phyloP scores from a whole-genome alignment of 2,888 invertebrate species.

The Epicampocera succincta region DNA sequence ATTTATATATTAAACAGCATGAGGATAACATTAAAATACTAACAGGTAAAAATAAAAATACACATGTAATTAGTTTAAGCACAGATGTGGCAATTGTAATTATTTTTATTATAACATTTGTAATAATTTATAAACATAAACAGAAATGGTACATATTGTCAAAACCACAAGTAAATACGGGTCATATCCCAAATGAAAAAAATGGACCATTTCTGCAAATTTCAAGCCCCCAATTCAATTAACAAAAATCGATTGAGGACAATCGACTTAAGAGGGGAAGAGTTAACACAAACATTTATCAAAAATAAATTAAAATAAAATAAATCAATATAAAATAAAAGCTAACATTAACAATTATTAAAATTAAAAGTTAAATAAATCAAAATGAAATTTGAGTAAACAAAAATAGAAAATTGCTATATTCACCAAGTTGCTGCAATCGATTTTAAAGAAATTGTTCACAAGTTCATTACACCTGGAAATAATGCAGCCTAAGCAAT shows the following conservation, averaged over 20 bases:
- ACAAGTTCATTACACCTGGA: too few species aligned
- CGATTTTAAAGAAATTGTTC: too few species aligned
- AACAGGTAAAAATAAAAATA: constrained; percentile 20
- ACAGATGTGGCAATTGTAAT: constrained; percentile 27
- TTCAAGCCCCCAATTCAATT: background rate
- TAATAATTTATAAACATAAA: background rate
- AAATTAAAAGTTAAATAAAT: too few species aligned
- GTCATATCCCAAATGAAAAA: constrained; percentile 10
- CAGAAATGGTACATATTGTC: constrained; percentile 3
- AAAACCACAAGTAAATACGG: background rate
- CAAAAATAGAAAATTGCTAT: too few species aligned
- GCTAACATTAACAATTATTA: too few species aligned
- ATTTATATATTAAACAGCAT: constrained; percentile 43
- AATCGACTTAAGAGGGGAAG: constrained; percentile 9
- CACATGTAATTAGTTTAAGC: constrained; percentile 28
- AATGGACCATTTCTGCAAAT: constrained; percentile 24
- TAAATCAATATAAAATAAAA: too few species aligned
- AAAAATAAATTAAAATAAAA: too few species aligned
- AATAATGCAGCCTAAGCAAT: too few species aligned
- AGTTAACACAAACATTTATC: constrained; percentile 4
- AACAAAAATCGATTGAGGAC: constrained; percentile 11
- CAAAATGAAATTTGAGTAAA: too few species aligned
- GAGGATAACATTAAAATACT: constrained; percentile 45
- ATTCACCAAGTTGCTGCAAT: too few species aligned
- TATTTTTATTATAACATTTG: constrained; percentile 2